Evolutionary conservation across 92 coral and sea anemone genomes (phyloP).

Genomic region (Parazoanthus darwini): DNA sequence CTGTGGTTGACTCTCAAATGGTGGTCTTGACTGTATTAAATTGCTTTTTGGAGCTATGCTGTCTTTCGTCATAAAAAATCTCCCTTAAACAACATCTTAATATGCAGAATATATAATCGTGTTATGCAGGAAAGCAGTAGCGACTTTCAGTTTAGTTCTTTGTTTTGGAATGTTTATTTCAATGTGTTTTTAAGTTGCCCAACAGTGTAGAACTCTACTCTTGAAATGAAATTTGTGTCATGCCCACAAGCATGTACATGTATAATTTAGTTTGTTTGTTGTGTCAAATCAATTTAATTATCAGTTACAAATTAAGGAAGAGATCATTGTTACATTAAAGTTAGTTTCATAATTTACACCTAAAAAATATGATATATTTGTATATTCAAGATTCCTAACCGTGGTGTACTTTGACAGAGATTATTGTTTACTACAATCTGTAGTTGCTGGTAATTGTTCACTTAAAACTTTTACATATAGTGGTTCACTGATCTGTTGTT

Average conservation of each 20-base stretch:
- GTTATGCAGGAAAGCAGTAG: neutral
- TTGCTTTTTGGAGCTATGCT: neutral
- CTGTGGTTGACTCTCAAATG: neutral
- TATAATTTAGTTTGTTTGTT: neutral
- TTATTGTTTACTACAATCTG: no score
- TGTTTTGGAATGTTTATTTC: neutral
- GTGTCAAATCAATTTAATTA: no score
- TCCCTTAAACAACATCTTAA: neutral
- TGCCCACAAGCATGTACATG: neutral
- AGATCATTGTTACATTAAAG: no score
- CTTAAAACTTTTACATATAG: no score
- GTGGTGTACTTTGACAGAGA: no score
- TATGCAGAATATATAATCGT: neutral
- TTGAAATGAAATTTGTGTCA: neutral
- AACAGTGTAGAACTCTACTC: neutral
- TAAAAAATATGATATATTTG: no score
- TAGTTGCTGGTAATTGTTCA: no score
- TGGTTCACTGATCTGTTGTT: no score
- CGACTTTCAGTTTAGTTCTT: neutral
- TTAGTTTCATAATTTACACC: no score
- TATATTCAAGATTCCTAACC: no score
- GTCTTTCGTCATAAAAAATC: neutral
- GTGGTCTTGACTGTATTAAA: slow-evolving; percentile 2
- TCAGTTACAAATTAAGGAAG: no score
- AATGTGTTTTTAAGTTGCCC: neutral